Evolutionary conservation across 1,140 invertebrate genomes (phyloP).

Genomic region (Microplitis mediator): DNA sequence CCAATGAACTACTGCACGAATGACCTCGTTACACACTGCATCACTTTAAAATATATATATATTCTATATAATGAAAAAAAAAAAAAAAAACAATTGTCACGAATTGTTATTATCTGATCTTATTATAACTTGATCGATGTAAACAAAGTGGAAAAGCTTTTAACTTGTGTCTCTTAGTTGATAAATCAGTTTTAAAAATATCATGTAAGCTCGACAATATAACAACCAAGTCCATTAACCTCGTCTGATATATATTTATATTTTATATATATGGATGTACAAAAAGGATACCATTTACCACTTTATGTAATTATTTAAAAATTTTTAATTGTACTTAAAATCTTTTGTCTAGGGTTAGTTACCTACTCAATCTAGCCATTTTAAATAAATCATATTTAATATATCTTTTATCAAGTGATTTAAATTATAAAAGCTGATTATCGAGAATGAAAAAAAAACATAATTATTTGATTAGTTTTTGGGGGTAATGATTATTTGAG

Average conservation of each 20-base stretch:
- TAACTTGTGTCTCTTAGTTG: not conserved
- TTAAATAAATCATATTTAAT: too few relatives aligned
- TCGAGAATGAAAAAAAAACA: too few relatives aligned
- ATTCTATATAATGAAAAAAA: not conserved
- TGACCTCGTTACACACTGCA: not conserved
- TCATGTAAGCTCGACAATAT: not conserved
- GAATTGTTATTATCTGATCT: conserved; percentile 1
- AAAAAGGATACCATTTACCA: too few relatives aligned
- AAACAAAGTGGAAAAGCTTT: not conserved
- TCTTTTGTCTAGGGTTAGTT: too few relatives aligned
- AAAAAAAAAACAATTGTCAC: not conserved
- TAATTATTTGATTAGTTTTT: too few relatives aligned
- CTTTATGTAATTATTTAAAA: too few relatives aligned
- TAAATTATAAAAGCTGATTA: too few relatives aligned
- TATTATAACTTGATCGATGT: conserved; percentile 19
- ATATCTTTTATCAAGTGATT: too few relatives aligned
- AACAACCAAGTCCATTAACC: not conserved
- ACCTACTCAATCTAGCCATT: too few relatives aligned
- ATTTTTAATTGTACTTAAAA: too few relatives aligned
- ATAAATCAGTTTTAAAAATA: conserved; percentile 9
- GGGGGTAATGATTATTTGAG: not conserved
- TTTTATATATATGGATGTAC: too few relatives aligned
- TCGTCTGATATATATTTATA: not conserved
- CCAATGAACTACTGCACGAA: conserved; percentile 22
- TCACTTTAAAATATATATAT: too few relatives aligned